Evolutionary conservation across 2,797 vertebrate genomes (phyloP), one percentile per base, ranked within the genome.

Genomic region (Gila robusta): DNA sequence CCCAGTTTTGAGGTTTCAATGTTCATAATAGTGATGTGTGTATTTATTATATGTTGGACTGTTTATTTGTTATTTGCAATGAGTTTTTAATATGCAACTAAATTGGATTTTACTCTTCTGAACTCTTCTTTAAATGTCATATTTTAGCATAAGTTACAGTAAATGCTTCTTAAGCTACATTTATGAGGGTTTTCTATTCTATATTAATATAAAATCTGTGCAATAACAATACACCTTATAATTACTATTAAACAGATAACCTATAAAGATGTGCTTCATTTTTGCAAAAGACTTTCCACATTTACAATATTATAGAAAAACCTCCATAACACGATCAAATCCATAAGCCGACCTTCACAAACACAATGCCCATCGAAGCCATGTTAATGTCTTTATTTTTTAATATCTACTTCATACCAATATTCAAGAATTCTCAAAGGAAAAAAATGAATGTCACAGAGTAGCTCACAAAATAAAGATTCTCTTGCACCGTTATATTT

Each of bases 401-500:
- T 94, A 93, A 93, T 89, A 91, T 74, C 85, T 89, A 94, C 90
- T 92, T 94, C 91, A 92, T 94, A 92, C 92, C 91, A 92, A 93
- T 92, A 94, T 93, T 92, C 89, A 94, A 93, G 93, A 91, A 90
- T 92, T 89, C 91, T 89, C 88, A 90, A 91, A 93, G 92, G 88
- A 93, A 94, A 93, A 91, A 84, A 85, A 88, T 91, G 91, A 84
- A 79, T 90, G 92, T 88, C 84, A 90, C 89, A 86, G 47, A 11
- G 91, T 93, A 93, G 92, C 92, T 94, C 94, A 93, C 93, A 94
- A 95, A 95, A 95, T 95, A 96, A 95, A 95, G 90, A 91, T 91
- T 94, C 92, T 94, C 91, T 95, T 93, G 59, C 70, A 79, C 78
- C 93, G 87, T 94, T 91, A 81, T 86, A 86, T 85, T 85, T 90